These are phyloP conservation scores for Anastatus disparis DNA, from an alignment of 1,140 invertebrate species.

Conservation along the genomic window DNA sequence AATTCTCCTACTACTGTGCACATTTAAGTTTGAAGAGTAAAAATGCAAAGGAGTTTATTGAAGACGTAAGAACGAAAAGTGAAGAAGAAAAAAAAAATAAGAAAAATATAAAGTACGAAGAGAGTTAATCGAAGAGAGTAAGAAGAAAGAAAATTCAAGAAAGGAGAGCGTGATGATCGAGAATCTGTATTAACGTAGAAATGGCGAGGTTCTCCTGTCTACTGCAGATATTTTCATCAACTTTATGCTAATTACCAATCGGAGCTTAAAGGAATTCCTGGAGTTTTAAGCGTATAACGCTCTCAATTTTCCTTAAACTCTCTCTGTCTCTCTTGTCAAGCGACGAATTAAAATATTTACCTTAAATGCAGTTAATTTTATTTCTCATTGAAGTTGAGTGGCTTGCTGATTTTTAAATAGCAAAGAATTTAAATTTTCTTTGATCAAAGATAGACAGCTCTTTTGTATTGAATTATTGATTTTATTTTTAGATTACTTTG, in stretches of 20 bases:
- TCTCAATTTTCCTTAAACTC: not conserved
- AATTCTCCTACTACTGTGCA: not conserved
- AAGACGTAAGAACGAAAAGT: too few relatives aligned
- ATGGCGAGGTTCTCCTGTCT: constrained; percentile 44
- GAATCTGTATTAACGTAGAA: constrained; percentile 20
- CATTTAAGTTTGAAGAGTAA: constrained; percentile 22
- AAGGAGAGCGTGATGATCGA: not conserved
- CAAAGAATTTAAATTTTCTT: too few relatives aligned
- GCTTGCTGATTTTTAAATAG: not conserved
- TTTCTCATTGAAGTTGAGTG: constrained; percentile 20
- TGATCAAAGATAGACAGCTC: too few relatives aligned
- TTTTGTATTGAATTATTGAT: too few relatives aligned
- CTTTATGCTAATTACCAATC: constrained; percentile 53
- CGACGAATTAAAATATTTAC: constrained; percentile 19
- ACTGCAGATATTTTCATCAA: constrained; percentile 53
- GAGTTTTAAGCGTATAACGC: not conserved
- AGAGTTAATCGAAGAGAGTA: not conserved
- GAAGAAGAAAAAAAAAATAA: not conserved
- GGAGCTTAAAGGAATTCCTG: constrained; percentile 14
- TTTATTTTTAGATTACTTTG: too few relatives aligned
- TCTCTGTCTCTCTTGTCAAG: too few relatives aligned
- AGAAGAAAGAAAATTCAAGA: not conserved
- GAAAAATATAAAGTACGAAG: not conserved
- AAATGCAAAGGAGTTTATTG: constrained; percentile 30
- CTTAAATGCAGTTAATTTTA: not conserved